Evolutionary conservation across 2,888 invertebrate species (phyloP).

Genomic region (Heliconius hortense): DNA sequence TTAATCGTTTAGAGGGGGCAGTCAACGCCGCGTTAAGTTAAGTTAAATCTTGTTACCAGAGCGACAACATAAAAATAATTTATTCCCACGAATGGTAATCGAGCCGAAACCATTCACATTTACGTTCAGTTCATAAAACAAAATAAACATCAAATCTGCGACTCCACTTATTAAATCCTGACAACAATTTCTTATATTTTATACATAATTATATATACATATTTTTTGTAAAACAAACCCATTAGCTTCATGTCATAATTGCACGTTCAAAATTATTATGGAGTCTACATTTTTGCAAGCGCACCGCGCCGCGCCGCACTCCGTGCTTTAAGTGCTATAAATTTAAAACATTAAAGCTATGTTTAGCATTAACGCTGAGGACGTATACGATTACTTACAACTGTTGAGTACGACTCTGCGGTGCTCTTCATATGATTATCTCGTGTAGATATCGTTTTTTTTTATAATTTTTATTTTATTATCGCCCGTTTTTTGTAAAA

Average conservation of each 20-base stretch:
- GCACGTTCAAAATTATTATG: conserved; percentile 24
- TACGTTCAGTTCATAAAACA: no score
- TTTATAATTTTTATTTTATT: neutral
- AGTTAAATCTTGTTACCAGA: neutral
- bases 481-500: neutral
- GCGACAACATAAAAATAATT: no score
- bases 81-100: no score
- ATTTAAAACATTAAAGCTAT: conserved; percentile 35
- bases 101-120: no score
- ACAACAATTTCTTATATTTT: neutral
- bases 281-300: conserved; percentile 26
- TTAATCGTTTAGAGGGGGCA: neutral
- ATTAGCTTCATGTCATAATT: conserved; percentile 30
- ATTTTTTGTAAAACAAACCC: conserved; percentile 14
- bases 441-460: neutral
- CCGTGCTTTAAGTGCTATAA: conserved; percentile 36
- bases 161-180: neutral
- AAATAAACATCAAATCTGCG: no score
- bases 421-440: conserved; percentile 11
- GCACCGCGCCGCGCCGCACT: conserved; percentile 35
- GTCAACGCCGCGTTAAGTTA: neutral
- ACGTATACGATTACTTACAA: conserved; percentile 36
- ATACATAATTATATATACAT: neutral
- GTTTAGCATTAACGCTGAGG: conserved; percentile 18
- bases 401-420: neutral